Evolutionary conservation across 2,888 invertebrate species (phyloP).

Genomic region (Andrena hattorfiana): DNA sequence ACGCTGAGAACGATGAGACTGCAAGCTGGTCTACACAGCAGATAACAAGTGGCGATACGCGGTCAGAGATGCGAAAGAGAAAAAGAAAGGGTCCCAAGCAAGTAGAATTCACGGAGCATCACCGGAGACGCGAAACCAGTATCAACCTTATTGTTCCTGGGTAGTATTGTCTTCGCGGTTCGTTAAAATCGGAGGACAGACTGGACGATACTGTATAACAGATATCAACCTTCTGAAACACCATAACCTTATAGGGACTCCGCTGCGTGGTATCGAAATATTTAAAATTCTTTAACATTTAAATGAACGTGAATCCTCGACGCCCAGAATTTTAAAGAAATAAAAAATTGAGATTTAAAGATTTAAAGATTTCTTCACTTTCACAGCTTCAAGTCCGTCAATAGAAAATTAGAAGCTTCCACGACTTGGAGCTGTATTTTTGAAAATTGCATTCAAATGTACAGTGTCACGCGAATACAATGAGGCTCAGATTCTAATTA

Average conservation of each 20-base stretch:
- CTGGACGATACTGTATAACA: neutral
- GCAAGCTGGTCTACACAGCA: conserved; percentile 48
- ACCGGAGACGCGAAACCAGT: conserved; percentile 36
- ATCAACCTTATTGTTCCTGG: conserved; percentile 58
- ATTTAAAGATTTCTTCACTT: too few relatives aligned
- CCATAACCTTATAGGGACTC: neutral
- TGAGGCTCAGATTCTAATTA: neutral
- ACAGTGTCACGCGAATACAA: neutral
- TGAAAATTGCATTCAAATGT: neutral
- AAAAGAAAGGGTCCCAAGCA: conserved; percentile 19
- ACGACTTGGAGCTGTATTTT: neutral
- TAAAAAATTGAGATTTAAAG: too few relatives aligned
- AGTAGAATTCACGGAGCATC: conserved; percentile 49
- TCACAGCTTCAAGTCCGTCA: too few relatives aligned
- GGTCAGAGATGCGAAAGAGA: conserved; percentile 30
- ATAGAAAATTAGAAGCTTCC: too few relatives aligned
- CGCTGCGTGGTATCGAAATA: too few relatives aligned
- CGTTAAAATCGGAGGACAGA: conserved; percentile 32
- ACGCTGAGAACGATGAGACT: conserved; percentile 53
- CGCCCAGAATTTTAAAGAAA: too few relatives aligned
- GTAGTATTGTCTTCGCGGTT: conserved; percentile 55
- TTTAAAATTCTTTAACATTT: too few relatives aligned
- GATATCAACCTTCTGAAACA: neutral
- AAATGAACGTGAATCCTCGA: too few relatives aligned
- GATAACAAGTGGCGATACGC: conserved; percentile 64